Evolutionary conservation across 2,797 vertebrate species (phyloP), one percentile per base, ranked within the genome.

Genomic region (Falco concolor): DNA sequence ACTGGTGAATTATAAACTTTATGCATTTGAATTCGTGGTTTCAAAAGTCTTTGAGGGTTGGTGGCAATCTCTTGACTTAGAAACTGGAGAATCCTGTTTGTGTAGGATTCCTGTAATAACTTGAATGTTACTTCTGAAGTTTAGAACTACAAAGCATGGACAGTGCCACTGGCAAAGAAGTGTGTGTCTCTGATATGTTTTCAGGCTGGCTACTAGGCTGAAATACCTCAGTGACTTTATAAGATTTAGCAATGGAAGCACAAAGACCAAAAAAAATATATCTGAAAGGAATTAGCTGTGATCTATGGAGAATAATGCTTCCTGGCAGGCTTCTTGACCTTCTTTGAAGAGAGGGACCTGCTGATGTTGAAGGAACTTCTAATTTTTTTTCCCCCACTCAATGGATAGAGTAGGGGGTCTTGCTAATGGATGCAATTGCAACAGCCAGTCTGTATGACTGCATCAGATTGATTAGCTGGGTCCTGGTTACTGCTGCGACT

Each of bases 381-480:
- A 12, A 18, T 56, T 53, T 49, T 86, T 53, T 52, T 30, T 34
- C 28, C 28, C 4, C 36, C n/a, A 18, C 74, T 63, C 38, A 57
- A 14, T 83, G 42, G 64, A 12, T 90, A 52, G 84, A 93, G 93
- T 89, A 94, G 95, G 95, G 95, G 96, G 95, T 96, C 96, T 85
- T 89, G 63, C 77, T 96, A 97, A 97, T 97, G 95, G 94, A 92
- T 93, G 56, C 82, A 42, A 49, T 77, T 94, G 82, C 79, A 92
- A 54, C 59, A 96, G 69, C 59, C 75, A 61, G 70, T 81, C 87
- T 90, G 53, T 93, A 57, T 77, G 93, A 96, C 90, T 97, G 79
- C 94, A 83, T 95, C 87, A 92, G 90, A 93, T 89, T 96, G 90
- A 96, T 97, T 95, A 96, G 95, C 86, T 81, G 90, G 63, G 88